Conservation (phyloP, 2,797 vertebrate species). For the Australoheros facetus region DNA sequence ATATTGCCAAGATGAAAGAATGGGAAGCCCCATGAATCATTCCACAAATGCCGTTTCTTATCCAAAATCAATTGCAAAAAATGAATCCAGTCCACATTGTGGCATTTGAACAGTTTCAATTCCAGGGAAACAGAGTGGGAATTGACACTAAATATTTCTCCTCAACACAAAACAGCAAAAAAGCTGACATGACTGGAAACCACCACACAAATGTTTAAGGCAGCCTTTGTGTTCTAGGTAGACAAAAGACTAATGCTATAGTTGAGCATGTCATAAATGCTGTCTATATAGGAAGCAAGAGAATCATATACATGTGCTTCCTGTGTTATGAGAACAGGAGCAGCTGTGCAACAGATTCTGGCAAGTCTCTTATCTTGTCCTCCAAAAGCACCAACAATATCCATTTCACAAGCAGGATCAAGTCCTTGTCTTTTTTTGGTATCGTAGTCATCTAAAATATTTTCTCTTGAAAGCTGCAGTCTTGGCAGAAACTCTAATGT, state of each 20-base stretch:
- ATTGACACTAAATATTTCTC: background rate
- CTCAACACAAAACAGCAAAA: constrained; percentile 6
- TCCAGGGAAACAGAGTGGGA: background rate
- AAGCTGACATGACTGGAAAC: background rate
- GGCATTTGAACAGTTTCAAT: constrained; percentile 24
- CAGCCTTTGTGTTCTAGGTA: background rate
- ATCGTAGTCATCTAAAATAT: constrained; percentile 45
- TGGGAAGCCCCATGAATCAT: constrained; percentile 58
- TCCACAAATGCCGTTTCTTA: constrained; percentile 39
- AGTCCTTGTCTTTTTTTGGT: constrained; percentile 21
- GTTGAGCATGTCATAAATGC: background rate
- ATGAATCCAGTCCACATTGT: constrained; percentile 11
- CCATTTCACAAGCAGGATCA: constrained; percentile 27
- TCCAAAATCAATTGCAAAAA: constrained; percentile 37
- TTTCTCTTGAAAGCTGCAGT: constrained; percentile 30
- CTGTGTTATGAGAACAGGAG: constrained; percentile 26
- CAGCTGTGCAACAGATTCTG: constrained; percentile 34
- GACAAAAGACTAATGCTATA: constrained; percentile 2
- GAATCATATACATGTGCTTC: constrained; percentile 23
- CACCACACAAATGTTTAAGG: background rate
- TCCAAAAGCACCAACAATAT: constrained; percentile 34
- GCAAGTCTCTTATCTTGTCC: constrained; percentile 35
- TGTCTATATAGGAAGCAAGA: constrained; percentile 2
- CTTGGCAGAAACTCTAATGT: constrained; percentile 33
- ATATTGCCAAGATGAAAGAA: constrained; percentile 49